Base-by-base conservation (phyloP, 2,888 invertebrate genomes). In the Standfussiana lucernea region DNA sequence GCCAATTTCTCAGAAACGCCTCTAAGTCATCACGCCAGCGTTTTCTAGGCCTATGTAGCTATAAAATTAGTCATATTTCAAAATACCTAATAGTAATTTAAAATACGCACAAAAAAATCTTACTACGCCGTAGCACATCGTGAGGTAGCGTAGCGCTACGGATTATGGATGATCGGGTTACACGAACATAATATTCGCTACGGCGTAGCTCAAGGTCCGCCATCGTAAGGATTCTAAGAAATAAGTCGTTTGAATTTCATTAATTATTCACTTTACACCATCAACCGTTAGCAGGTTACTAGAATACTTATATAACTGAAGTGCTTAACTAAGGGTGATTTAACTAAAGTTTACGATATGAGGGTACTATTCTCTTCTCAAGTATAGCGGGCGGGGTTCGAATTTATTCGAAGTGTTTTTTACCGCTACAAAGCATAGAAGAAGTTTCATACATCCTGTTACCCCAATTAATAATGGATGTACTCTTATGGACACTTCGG, bases 61-160 rank as follows among this genome's bases (percentile, higher is more conserved):
- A n/a, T 35, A 28, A 28, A 61, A 59, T 21, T 8, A 28, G 21
- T 28, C 21, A 28, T n/a, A 59, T 37, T 69, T 56, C 8, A 37
- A 37, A 61, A 21, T 37, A 61, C 13, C n/a, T 37, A 35, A 18
- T 21, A 59, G 18, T 37, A 35, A n/a, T 69, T 69, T 56, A 28
- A n/a, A 13, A 21, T 21, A 5, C n/a, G 53, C 37, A 15, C 15
- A 2, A 70, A 24, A 11, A 32, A 7, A 53, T 3, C 53, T 13
- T 64, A 65, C 65, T 70, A 70, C 62, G 24, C 18, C 70, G 65
- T 70, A 64, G 70, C 64, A 40, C 10, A 70, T 21, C 15, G 21
- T 28, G 10, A 6, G 10, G 37, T 50, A 50, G 10, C 45, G 18
- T 24, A 50, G 53, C 53, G 53, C 53, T 53, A 53, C 53, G 53